Conservation (phyloP, 2,113 vertebrate genomes). For the Chunga burmeisteri region DNA sequence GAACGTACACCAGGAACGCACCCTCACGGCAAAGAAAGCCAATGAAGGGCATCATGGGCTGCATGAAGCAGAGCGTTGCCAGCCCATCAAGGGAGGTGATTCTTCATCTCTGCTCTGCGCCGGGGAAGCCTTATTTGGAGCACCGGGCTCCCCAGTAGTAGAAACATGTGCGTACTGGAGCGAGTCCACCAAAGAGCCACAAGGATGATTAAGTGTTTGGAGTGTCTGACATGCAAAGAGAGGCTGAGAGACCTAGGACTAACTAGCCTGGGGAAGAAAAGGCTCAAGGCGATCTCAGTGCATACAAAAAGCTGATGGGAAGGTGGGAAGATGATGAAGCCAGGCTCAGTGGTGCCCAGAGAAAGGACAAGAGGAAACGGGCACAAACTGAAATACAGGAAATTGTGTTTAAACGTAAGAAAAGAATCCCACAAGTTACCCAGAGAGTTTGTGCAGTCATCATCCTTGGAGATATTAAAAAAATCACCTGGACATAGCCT, state of each 20-base stretch:
- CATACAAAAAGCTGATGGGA: neutral
- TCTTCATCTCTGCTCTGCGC: neutral
- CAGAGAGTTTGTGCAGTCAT: neutral
- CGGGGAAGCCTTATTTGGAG: neutral
- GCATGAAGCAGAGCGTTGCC: rapidly evolving
- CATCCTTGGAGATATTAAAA: neutral
- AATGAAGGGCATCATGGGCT: neutral
- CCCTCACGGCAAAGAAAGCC: neutral
- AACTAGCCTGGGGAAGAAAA: neutral
- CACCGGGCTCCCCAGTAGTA: neutral
- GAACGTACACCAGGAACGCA: rapidly evolving
- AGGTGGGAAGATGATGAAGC: neutral
- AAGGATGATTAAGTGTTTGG: neutral
- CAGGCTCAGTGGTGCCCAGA: neutral
- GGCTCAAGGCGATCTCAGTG: neutral
- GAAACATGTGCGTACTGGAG: neutral
- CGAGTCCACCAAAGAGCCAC: neutral
- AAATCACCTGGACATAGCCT: neutral
- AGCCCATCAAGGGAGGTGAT: neutral
- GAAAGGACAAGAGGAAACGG: neutral
- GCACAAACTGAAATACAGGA: neutral
- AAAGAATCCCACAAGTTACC: neutral
- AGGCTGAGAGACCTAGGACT: neutral
- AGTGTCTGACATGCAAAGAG: neutral
- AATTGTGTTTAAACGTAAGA: neutral